Base-by-base conservation (phyloP, 2,113 vertebrate species). In the Elephas maximus region DNA sequence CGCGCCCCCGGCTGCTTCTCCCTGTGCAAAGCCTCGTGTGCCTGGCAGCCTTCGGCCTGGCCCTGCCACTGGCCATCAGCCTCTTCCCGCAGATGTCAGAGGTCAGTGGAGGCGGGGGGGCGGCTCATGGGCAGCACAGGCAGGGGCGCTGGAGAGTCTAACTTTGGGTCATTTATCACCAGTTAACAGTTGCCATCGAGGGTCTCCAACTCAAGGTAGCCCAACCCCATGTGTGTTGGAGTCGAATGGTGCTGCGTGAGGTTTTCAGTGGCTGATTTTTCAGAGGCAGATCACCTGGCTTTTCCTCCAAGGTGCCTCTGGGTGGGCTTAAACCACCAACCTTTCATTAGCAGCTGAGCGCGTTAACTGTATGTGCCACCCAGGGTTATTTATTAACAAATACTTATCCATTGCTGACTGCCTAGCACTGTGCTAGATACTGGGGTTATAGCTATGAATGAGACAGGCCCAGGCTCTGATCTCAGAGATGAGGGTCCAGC, bases 41-140 rank as follows among this genome's bases (percentile, higher is more conserved):
- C 98, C 99, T 99, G 91, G 99, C 99, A 62, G 99, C 99, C 94
- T 99, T 99, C 0, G 98, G 99, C 94, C 98, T 99, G 97, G 99
- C 99, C 79, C 99, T 99, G 96, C 99, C 99, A 0, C 98, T 99
- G 96, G 99, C 99, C 98, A 99, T 99, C 99, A 99, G 99, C 95
- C 99, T 99, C 97, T 99, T 99, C 97, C 99, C 99, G 0, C 99
- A 99, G 99, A 99, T 99, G 99, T 99, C 99, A 0, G 99, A 99
- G 99, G 99, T 99, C 90, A 99, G 99, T 99, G 74, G 73, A 3
- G 65, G 63, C 53, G 23, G 74, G 53, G 73, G 23, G 45, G 67
- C 33, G 18, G 24, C 26, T 24, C 3, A 18, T 60, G 82, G 89
- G 60, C 41, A 30, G 41, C 41, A 44, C 1, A 8, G 53, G 60